Base-by-base conservation (phyloP, 2,888 invertebrate genomes). In the Cryptocephalus primarius region DNA sequence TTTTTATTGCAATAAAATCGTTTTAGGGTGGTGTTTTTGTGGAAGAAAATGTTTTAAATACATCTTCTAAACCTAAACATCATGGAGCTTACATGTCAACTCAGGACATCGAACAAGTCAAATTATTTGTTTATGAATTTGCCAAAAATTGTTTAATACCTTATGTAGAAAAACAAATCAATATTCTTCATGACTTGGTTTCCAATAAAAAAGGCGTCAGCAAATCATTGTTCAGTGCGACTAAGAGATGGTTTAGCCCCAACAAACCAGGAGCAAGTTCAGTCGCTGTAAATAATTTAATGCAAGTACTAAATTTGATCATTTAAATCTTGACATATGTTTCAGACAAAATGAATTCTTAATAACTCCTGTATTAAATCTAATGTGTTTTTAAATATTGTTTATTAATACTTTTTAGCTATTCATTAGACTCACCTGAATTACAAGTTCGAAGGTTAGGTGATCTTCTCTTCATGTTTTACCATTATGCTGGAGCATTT, bases 391-490 rank as follows among this genome's bases (percentile, higher is more conserved):
- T 22, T 22, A 22, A 22, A 22, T 6, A 22, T 6, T 22, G 22
- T 22, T 22, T 22, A 22, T 22, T 6, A 22, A 22, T 22, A 6
- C 22, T 22, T 52, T 53, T 13, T 44, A 88, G 88, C 58, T 90
- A 90, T 64, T 80, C 86, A 14, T 74, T 75, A 39, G 89, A 90
- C 62, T 87, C 90, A 14, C 85, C 89, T 0, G 97, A 99, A 72
- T 74, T 97, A 52, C 95, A 97, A 69, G 79, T 92, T 42, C 78
- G 99, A 49, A 84, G 94, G 48, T 71, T 97, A 39, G 97, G 91
- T 1, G 99, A 99, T 72, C 74, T 99, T 8, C 92, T 93, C 72
- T 96, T 99, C 69, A 83, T 97, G 79, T 93, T 96, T 69, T 90
- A 93, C 4, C 85, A 93, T 64, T 95, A 95, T 72, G 83, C 85